A percentile compares a stretch with the other conserved stretches of the same genome.
These are phyloP conservation scores for Mayetiola destructor DNA, from an alignment of 2,888 invertebrate genomes.

Conservation along the genomic window DNA sequence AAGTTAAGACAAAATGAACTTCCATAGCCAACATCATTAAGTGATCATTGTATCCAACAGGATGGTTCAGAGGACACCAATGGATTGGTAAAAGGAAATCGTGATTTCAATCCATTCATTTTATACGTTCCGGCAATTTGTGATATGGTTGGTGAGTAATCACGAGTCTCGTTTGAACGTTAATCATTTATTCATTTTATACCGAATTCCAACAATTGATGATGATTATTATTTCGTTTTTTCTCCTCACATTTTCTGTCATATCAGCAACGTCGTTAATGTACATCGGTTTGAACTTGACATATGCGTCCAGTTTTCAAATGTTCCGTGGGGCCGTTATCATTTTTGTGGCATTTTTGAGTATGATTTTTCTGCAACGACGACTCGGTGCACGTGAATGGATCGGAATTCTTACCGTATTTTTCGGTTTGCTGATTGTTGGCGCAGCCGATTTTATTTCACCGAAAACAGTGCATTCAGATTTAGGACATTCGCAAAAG, in stretches of 20 bases:
- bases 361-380: slow-evolving; percentile 63
- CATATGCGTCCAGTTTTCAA: slow-evolving; percentile 88
- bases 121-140: slow-evolving; percentile 77
- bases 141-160: slow-evolving; percentile 47
- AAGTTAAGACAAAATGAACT: slow-evolving; percentile 23
- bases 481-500: slow-evolving; percentile 42
- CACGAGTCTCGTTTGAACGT: background rate
- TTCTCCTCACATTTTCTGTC: background rate
- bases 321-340: slow-evolving; percentile 89
- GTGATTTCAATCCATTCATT: slow-evolving; percentile 62
- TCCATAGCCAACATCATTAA: background rate
- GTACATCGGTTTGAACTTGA: slow-evolving; percentile 82
- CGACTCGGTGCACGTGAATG: slow-evolving; percentile 52
- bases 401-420: slow-evolving; percentile 58
- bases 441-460: slow-evolving; percentile 53
- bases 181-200: background rate
- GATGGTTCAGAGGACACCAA: slow-evolving; percentile 39
- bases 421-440: slow-evolving; percentile 55
- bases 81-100: slow-evolving; percentile 52
- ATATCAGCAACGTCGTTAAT: slow-evolving; percentile 62
- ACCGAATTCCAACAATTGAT: background rate
- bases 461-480: slow-evolving; percentile 22
- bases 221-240: background rate
- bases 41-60: slow-evolving; percentile 27
- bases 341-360: slow-evolving; percentile 75